phyloP scores from a whole-genome alignment of 2,888 invertebrate genomes.

The Halictus quadricinctus region DNA sequence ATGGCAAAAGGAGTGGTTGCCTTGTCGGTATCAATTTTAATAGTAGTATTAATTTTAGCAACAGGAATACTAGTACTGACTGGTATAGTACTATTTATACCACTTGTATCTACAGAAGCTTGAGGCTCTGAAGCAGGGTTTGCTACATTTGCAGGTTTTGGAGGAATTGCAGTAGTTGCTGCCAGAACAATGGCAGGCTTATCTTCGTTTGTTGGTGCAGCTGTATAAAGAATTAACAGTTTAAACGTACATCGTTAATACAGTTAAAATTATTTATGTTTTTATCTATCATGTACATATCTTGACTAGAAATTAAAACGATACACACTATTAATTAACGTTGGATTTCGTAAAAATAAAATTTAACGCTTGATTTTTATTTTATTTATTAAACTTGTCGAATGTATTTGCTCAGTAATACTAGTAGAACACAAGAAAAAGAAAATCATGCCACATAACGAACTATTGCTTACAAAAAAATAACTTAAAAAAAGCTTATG shows the following conservation, averaged over 20 bases:
- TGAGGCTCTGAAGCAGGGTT: background rate
- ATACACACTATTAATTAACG: background rate
- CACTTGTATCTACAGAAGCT: background rate
- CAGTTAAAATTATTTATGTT: background rate
- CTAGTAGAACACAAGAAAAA: background rate
- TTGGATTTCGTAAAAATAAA: background rate
- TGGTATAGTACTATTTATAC: background rate
- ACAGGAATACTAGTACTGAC: background rate
- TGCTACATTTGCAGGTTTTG: background rate
- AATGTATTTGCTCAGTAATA: background rate
- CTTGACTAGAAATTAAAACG: background rate
- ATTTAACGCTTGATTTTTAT: background rate
- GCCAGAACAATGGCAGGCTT: background rate
- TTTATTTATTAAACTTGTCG: background rate
- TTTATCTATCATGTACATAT: background rate
- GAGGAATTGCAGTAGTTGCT: background rate
- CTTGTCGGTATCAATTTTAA: background rate
- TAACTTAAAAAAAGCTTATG: background rate
- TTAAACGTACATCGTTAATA: background rate
- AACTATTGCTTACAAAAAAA: background rate
- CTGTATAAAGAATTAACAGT: slow-evolving; percentile 50
- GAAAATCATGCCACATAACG: background rate
- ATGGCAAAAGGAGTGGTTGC: background rate
- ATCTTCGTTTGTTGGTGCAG: background rate
- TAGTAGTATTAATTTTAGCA: background rate